Conservation (phyloP, 2,888 invertebrate species). For the Linnaemya tessellans region DNA sequence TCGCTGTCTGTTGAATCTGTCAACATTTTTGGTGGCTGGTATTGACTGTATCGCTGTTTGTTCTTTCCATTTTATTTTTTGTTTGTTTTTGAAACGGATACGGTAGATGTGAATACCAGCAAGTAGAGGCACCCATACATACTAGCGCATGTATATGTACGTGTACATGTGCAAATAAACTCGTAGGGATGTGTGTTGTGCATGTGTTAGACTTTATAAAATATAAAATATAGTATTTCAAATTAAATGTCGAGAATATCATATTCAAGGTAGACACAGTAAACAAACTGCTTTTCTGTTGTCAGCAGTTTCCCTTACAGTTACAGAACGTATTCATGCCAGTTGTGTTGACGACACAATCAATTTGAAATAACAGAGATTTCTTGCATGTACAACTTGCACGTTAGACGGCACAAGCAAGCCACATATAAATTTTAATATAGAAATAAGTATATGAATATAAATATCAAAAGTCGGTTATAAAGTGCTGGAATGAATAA, state of each 20-base stretch:
- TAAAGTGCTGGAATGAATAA: no score
- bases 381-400: neutral
- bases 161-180: neutral
- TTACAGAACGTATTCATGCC: conserved; percentile 25
- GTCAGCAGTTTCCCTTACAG: neutral
- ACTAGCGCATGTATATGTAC: neutral
- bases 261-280: conserved; percentile 2
- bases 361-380: neutral
- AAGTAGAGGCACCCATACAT: neutral
- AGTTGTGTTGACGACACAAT: conserved; percentile 12
- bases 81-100: neutral
- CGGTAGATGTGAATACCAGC: neutral
- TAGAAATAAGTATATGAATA: neutral
- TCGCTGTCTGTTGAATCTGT: conserved; percentile 13
- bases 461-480: no score
- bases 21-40: neutral
- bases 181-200: no score
- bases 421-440: neutral
- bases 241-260: conserved; percentile 21
- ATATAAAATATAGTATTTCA: conserved; percentile 35
- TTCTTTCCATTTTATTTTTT: no score
- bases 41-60: neutral
- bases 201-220: conserved; percentile 13
- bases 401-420: neutral
- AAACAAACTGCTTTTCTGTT: neutral